These are phyloP conservation scores for Mustelus asterias DNA, from an alignment of 2,113 vertebrate genomes.

Conservation along the genomic window DNA sequence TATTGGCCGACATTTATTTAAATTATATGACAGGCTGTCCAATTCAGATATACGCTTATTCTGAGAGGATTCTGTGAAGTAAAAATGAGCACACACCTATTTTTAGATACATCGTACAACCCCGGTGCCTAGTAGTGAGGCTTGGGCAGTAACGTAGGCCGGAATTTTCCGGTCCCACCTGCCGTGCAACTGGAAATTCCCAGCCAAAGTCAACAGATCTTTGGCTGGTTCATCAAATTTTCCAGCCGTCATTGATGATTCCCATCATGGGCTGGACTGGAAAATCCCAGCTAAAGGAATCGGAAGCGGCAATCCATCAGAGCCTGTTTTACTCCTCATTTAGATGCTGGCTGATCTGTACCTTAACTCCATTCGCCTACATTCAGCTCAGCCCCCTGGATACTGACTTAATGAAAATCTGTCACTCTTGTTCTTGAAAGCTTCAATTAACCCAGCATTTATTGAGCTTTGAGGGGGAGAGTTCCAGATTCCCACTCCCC, in stretches of 20 bases:
- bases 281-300: neutral
- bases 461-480: no score
- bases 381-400: neutral
- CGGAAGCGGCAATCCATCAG: neutral
- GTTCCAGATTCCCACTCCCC: no score
- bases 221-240: no score
- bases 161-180: no score
- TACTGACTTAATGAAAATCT: neutral
- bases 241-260: no score
- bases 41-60: neutral
- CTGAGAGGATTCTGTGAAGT: neutral
- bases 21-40: neutral
- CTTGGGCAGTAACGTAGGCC: neutral
- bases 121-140: neutral
- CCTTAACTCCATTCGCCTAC: neutral
- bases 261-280: no score
- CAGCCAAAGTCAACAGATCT: no score
- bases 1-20: neutral
- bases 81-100: neutral
- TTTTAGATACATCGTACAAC: neutral
- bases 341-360: neutral
- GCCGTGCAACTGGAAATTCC: no score
- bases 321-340: neutral
- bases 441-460: neutral
- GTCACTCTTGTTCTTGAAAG: neutral